A percentile compares a stretch with the other conserved stretches of the same genome.
Evolutionary conservation across 35 echinoderm and acorn worm species (phyloP).

Genomic region (Antedon bifida): DNA sequence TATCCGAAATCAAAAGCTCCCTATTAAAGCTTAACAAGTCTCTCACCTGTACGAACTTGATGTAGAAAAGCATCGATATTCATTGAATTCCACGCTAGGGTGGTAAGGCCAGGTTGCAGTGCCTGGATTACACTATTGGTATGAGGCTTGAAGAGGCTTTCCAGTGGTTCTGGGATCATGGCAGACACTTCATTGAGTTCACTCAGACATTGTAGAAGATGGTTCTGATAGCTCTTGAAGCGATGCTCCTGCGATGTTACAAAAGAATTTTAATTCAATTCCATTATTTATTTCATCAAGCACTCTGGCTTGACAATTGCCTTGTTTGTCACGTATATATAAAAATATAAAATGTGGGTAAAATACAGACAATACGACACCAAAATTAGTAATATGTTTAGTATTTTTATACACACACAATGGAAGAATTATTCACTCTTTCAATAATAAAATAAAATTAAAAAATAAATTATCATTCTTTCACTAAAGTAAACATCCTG

Average conservation of each 20-base stretch:
- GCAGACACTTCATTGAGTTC: constrained; percentile 47
- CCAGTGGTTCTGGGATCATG: constrained; percentile 51
- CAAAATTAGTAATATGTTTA: too few species aligned
- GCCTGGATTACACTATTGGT: constrained; percentile 51
- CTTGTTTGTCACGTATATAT: not conserved
- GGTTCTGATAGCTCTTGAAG: constrained; percentile 95
- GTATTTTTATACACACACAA: too few species aligned
- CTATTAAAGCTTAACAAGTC: not conserved
- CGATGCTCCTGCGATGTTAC: constrained; percentile 68
- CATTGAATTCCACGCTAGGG: constrained; percentile 95
- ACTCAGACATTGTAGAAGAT: constrained; percentile 69
- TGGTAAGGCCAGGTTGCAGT: constrained; percentile 68
- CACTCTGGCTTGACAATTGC: too few species aligned
- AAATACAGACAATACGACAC: too few species aligned
- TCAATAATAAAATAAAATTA: too few species aligned
- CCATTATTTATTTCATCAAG: not conserved
- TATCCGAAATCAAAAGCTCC: too few species aligned
- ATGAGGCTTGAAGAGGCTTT: constrained; percentile 57
- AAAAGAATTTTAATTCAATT: not conserved
- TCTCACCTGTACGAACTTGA: constrained; percentile 74
- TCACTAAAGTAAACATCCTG: too few species aligned
- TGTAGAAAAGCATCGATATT: constrained; percentile 98
- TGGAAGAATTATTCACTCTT: too few species aligned
- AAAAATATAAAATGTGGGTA: too few species aligned
- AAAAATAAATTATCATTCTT: too few species aligned